phyloP scores from a whole-genome alignment of 1,140 invertebrate genomes.

The Hyles vespertilio region DNA sequence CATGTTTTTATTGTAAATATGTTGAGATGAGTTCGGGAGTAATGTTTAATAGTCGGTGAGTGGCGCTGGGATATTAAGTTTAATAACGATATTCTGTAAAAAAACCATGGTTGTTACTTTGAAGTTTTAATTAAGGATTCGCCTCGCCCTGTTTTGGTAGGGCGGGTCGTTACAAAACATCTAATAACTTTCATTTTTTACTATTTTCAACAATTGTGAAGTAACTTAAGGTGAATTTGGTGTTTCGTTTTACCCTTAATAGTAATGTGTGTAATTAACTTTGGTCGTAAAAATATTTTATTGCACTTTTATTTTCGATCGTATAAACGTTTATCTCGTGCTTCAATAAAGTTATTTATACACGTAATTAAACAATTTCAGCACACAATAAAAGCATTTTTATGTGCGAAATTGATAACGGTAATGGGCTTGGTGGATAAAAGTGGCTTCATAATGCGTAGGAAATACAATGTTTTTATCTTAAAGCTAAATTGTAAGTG shows the following conservation, averaged over 20 bases:
- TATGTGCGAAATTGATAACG: no score
- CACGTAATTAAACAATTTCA: no score
- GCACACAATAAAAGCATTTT: no score
- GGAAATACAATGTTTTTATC: no score
- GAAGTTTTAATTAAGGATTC: conserved; percentile 63
- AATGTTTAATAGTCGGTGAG: conserved; percentile 24
- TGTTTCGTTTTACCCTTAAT: no score
- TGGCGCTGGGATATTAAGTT: conserved; percentile 19
- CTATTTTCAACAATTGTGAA: neutral
- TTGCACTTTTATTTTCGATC: conserved; percentile 1
- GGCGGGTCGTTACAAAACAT: conserved; percentile 38
- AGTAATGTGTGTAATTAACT: no score
- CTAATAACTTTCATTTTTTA: conserved; percentile 32
- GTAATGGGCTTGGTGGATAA: no score
- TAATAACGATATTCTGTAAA: conserved; percentile 25
- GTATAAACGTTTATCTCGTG: no score
- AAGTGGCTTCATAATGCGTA: no score
- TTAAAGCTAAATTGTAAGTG: no score
- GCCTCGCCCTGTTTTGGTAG: conserved; percentile 41
- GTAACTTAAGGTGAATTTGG: no score
- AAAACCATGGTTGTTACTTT: conserved; percentile 29
- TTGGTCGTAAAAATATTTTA: neutral
- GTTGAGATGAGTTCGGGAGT: conserved; percentile 27
- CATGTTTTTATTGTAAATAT: conserved; percentile 42
- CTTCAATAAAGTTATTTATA: no score